These are phyloP conservation scores for Okapia johnstoni DNA, from an alignment of 2,113 vertebrate species.

Conservation along the genomic window DNA sequence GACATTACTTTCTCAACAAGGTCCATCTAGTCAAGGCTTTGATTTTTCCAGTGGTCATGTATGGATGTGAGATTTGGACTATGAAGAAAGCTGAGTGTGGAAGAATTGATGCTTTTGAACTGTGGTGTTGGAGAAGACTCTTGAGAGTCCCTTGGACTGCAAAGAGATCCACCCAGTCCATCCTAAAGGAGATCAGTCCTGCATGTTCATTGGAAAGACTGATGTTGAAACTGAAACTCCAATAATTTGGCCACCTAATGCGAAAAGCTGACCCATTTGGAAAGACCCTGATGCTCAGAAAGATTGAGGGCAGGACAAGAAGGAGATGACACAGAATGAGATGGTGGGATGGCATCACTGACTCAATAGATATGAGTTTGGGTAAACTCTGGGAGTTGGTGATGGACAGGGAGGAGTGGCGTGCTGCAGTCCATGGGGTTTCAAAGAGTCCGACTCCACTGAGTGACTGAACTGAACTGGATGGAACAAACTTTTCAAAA, in stretches of 20 bases:
- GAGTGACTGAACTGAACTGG: background rate
- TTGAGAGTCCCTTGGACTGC: background rate
- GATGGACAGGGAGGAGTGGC: background rate
- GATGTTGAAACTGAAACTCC: background rate
- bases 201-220: background rate
- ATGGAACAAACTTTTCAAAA: background rate
- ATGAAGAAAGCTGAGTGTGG: background rate
- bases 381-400: background rate
- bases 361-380: background rate
- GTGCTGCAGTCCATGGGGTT: background rate
- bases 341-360: fast-evolving
- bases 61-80: background rate
- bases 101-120: background rate
- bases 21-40: background rate
- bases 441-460: background rate
- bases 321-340: background rate
- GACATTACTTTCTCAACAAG: background rate
- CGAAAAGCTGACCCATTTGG: background rate
- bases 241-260: background rate
- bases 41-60: background rate
- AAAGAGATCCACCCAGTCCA: background rate
- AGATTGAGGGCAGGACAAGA: background rate
- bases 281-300: background rate
- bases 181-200: background rate
- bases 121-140: background rate